Evolutionary conservation across 2,797 vertebrate genomes (phyloP).

Genomic region (Euthynnus affinis): DNA sequence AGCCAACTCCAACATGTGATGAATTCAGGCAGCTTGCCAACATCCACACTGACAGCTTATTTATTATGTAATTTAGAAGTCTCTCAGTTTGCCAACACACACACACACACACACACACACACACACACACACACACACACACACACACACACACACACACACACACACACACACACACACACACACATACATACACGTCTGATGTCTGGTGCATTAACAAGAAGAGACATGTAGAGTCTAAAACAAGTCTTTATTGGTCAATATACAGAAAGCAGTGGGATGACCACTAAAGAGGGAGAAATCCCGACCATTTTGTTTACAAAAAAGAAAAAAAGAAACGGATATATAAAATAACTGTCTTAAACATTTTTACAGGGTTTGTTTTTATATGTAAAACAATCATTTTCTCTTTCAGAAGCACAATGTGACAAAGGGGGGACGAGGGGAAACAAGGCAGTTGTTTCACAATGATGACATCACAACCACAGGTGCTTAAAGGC

Average conservation of each 20-base stretch:
- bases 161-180: conserved; percentile 5
- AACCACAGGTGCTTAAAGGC: conserved; percentile 76
- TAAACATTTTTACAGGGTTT: conserved; percentile 84
- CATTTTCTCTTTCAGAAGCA: conserved; percentile 73
- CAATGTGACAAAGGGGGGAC: conserved; percentile 71
- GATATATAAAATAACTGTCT: conserved; percentile 86
- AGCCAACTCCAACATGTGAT: not conserved
- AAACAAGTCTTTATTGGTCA: conserved; percentile 90
- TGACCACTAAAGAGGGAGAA: conserved; percentile 84
- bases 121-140: too few species aligned
- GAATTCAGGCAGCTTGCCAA: conserved; percentile 20
- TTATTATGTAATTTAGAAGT: conserved; percentile 21
- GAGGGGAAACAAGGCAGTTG: conserved; percentile 71
- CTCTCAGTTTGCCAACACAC: not conserved
- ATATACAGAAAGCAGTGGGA: conserved; percentile 88
- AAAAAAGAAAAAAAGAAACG: conserved; percentile 83
- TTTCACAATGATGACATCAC: conserved; percentile 85
- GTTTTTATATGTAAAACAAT: conserved; percentile 82
- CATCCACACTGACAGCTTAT: conserved; percentile 9
- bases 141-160: too few species aligned
- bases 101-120: conserved; percentile 13
- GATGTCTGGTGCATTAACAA: conserved; percentile 17
- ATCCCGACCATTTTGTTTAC: conserved; percentile 82
- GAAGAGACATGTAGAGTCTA: conserved; percentile 78
- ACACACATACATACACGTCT: not conserved